Evolutionary conservation across 2,113 vertebrate genomes (phyloP), one percentile per base, ranked within the genome.

Genomic region (Urocolius indicus): DNA sequence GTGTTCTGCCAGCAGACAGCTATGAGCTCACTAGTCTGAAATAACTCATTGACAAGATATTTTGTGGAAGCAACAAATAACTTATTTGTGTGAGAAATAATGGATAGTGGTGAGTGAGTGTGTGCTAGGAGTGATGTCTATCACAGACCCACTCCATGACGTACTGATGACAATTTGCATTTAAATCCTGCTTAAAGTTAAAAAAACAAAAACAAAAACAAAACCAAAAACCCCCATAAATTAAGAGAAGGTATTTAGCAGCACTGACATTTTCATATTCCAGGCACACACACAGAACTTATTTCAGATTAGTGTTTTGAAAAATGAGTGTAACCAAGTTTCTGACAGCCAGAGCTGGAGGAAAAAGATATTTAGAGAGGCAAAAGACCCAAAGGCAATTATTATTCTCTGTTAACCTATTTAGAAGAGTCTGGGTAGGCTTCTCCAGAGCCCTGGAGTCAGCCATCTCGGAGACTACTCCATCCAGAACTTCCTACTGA

Each of bases 1-100:
- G 69, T 79, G 73, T 24, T 90, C 85, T 98, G 98, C 98, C 98
- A 98, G 97, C 88, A 98, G 98, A 98, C 97, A 63, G 96, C 95
- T 87, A 96, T 98, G 98, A 98, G 95, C 96, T 98, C 98, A 98
- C 91, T 77, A 16, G 93, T 89, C 96, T 97, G 96, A 97, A 98
- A 97, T 94, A 98, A 91, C 91, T 92, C 95, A 89, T n/a, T 95
- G 94, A 98, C 86, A 88, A 73, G 78, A 75, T 58, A 26, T 78
- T 95, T 79, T 94, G 65, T 72, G 62, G 80, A 90, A 94, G 95
- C 49, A 95, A 32, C 76, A 95, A 93, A 77, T 82, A 84, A 52
- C 75, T 87, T 91, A 73, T 95, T 96, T 92, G 59, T 79, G 89
- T 62, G 92, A 90, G 83, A 94, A 96, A 92, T 34, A 79, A 78